Evolutionary conservation across 2,113 vertebrate species (phyloP), one percentile per base, ranked within the genome.

Genomic region (Aphelocoma coerulescens): DNA sequence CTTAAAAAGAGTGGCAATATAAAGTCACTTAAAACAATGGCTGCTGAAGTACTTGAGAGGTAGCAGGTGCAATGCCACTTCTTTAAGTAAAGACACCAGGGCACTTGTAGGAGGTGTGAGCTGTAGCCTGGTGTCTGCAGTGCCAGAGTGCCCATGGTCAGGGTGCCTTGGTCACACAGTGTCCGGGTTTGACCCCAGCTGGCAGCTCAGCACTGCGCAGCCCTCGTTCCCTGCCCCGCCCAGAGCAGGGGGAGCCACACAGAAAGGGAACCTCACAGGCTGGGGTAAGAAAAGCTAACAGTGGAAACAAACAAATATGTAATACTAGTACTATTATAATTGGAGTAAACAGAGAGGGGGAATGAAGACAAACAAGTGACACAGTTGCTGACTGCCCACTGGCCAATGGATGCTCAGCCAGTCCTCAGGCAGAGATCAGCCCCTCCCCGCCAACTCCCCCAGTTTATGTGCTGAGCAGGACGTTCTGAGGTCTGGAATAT

Each of bases 151-250:
- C 18, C 69, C 7, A 0, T 9, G 5, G 39, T 2, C 1, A 3
- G 62, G 33, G 6, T 57, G 57, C 71, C 49, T 33, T 14, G 62
- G 6, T 30, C 46, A 54, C 78, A 17, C 33, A 44, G 10, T 28
- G 86, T 4, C 17, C 6, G 7, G 7, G 6, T 32, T 21, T 72
- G 32, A 15, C 30, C 49, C 41, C n/a, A 16, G 39, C 65, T 69
- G 57, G 58, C 30, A 16, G 43, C 43, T 43, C 6, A 6, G 43
- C 39, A 41, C 39, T 41, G 39, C 1, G 0, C 39, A 54, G n/a
- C 43, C 26, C 58, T 72, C 0, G 0, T 43, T 80, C 26, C 8
- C 51, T 65, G 54, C 46, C 28, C 28, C 0, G 1, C n/a, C 68
- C 62, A 30, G 6, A 21, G 19, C n/a, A 33, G 63, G 37, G 54